Percentiles rank a stretch among this genome's conserved stretches.
These are phyloP conservation scores for Calcarius lapponicus DNA, from an alignment of 2,797 vertebrate species.

Conservation along the genomic window DNA sequence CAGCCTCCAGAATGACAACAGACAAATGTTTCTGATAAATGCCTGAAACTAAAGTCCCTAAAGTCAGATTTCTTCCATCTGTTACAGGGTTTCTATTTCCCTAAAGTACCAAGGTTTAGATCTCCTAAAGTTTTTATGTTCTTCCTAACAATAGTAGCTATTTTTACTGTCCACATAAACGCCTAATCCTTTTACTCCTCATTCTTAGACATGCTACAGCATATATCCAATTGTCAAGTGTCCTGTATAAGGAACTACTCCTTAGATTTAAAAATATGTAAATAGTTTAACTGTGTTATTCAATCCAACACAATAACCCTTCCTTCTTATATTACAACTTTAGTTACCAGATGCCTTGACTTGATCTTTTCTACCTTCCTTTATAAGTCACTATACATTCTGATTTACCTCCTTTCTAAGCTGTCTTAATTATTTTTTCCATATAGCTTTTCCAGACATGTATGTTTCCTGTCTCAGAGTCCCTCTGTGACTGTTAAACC, in stretches of 20 bases:
- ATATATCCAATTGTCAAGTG: neutral
- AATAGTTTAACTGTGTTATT: neutral
- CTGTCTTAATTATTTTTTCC: constrained; percentile 31
- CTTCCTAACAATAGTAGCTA: constrained; percentile 14
- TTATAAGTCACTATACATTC: neutral
- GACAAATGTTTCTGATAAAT: constrained; percentile 15
- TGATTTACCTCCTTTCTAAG: constrained; percentile 48
- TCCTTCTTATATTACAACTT: neutral
- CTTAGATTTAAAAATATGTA: neutral
- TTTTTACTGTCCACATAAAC: constrained; percentile 21
- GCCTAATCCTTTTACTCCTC: neutral
- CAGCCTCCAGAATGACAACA: neutral
- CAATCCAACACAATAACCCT: neutral
- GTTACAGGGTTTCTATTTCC: constrained; percentile 11
- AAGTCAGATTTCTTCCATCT: constrained; percentile 22
- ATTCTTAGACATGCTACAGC: neutral
- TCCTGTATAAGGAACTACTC: neutral
- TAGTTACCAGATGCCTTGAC: neutral
- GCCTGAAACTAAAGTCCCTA: neutral
- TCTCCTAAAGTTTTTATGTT: constrained; percentile 6
- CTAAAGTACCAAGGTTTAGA: constrained; percentile 5
- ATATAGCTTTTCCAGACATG: constrained; percentile 29
- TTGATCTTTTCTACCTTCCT: neutral
- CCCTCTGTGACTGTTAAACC: constrained; percentile 26
- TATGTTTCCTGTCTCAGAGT: constrained; percentile 23